Evolutionary conservation across 2,797 vertebrate genomes (phyloP).

Genomic region (Vespertilio murinus): DNA sequence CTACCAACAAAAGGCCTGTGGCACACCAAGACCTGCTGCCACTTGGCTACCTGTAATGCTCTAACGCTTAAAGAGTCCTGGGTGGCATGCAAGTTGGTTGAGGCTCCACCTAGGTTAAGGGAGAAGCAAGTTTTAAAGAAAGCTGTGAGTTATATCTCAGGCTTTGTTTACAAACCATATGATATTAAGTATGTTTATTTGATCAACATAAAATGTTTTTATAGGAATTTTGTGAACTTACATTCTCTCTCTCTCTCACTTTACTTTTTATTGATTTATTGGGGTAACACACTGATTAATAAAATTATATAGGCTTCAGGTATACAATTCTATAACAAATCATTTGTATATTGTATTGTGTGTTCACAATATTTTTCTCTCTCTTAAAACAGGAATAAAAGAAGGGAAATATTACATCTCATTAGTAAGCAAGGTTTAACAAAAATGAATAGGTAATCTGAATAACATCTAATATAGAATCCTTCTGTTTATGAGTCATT

Average conservation of each 20-base stretch:
- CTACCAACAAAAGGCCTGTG: background rate
- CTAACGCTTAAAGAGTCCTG: background rate
- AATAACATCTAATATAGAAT: conserved; percentile 39
- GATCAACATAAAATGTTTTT: background rate
- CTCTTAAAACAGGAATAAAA: background rate
- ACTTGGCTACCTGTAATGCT: background rate
- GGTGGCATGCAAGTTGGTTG: background rate
- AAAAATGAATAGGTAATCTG: conserved; percentile 35
- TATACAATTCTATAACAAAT: background rate
- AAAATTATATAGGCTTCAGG: background rate
- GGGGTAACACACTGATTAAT: background rate
- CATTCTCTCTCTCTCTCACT: background rate
- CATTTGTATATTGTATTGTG: background rate
- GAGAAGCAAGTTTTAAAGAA: background rate
- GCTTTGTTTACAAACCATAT: background rate
- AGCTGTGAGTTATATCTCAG: background rate
- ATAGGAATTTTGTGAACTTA: background rate
- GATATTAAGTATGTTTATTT: background rate
- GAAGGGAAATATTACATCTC: background rate
- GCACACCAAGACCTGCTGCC: background rate
- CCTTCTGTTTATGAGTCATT: background rate
- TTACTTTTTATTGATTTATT: background rate
- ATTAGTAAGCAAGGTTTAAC: background rate
- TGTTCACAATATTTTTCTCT: background rate
- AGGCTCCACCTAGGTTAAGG: background rate